Conservation (phyloP, 2,888 invertebrate genomes). For the Orgyia antiqua region DNA sequence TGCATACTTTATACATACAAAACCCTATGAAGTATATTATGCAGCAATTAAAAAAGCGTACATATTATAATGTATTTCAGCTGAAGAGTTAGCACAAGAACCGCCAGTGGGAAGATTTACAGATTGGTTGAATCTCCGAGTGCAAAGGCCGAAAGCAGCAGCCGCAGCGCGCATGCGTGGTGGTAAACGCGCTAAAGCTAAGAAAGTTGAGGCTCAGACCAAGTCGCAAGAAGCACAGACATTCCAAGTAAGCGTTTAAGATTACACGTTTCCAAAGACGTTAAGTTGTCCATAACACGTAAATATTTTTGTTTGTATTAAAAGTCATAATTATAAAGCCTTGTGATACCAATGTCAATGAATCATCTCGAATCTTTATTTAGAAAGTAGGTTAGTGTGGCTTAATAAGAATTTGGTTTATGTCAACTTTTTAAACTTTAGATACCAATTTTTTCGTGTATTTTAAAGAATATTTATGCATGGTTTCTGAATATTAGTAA, state of each 20-base stretch:
- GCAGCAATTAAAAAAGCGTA: too few relatives aligned
- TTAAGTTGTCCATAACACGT: conserved; percentile 36
- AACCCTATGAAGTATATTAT: conserved; percentile 4
- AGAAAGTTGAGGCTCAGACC: conserved; percentile 30
- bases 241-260: conserved; percentile 55
- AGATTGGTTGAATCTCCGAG: conserved; percentile 64
- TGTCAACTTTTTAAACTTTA: too few relatives aligned
- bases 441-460: too few relatives aligned
- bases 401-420: not conserved
- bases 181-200: conserved; percentile 49
- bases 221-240: conserved; percentile 41
- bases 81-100: conserved; percentile 66
- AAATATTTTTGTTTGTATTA: conserved; percentile 32
- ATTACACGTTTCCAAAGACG: conserved; percentile 36
- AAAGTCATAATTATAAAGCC: too few relatives aligned
- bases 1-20: conserved; percentile 5
- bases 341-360: too few relatives aligned
- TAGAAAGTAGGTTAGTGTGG: not conserved
- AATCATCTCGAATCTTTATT: conserved; percentile 26
- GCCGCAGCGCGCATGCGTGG: conserved; percentile 54
- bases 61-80: too few relatives aligned
- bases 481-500: too few relatives aligned
- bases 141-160: conserved; percentile 55
- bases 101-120: conserved; percentile 64
- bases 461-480: too few relatives aligned